Evolutionary conservation across 2,113 vertebrate species (phyloP), one percentile per base, ranked within the genome.

Genomic region (Picathartes gymnocephalus): DNA sequence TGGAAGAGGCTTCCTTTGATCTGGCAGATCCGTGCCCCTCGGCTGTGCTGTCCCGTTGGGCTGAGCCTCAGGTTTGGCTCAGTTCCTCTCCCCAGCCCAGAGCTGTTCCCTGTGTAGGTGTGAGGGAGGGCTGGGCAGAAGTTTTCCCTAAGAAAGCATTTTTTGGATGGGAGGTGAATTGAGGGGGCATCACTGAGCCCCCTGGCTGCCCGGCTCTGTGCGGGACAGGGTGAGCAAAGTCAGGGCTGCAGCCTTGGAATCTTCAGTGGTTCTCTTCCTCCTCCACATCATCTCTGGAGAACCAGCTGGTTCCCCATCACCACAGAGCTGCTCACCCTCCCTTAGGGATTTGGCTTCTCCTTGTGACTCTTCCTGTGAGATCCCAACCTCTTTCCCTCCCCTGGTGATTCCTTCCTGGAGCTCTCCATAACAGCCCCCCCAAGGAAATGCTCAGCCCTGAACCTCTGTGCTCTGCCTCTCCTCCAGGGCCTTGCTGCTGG

Each of bases 401-500:
- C 4, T 30, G 20, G 6, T n/a, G 58, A 58, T 62, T 23, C 10
- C 18, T 64, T 73, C 28, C 45, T 0, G 2, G 44, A 81, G 54
- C 47, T 76, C 50, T 86, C 74, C 2, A 1, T 70, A 64, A 54
- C 1, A 5, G 54, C 42, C 28, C n/a, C 44, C 48, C 48, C 37
- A 7, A 77, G 66, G 42, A 23, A 31, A 35, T 15, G 5, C 3
- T 4, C 33, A 12, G 3, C 39, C 13, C 31, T 90, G 53, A 90
- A 4, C 40, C 28, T 47, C 65, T 33, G 89, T 74, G 91, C 17
- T 66, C 56, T 85, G 44, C 77, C 27, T 97, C 48, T 96, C 80
- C n/a, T 93, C 83, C 97, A 98, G 98, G 94, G 28, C 78, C 65
- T 23, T 84, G 73, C 90, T 17, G 60, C 94, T 74, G 64, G 33